Evolutionary conservation across 2,888 invertebrate genomes (phyloP).

Genomic region (Pseudeuparius sepicola): DNA sequence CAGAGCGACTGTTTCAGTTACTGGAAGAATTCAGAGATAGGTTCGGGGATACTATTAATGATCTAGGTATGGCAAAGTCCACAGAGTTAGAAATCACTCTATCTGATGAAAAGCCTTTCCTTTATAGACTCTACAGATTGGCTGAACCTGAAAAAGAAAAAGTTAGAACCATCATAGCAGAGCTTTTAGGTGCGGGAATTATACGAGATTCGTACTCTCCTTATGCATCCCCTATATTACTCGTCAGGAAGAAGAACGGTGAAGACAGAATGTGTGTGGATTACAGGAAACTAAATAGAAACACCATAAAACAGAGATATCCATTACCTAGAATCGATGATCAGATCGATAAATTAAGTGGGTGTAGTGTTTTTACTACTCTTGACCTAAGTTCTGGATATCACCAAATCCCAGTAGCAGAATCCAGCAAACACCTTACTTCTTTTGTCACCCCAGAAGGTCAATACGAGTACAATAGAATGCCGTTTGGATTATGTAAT

Average conservation of each 20-base stretch:
- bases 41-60: slow-evolving; percentile 1
- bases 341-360: slow-evolving; percentile 1
- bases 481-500: too few species aligned
- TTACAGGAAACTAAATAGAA: slow-evolving; percentile 4
- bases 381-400: slow-evolving; percentile 5
- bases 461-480: too few species aligned
- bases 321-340: too few species aligned
- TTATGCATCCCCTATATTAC: too few species aligned
- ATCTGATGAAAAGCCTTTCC: slow-evolving; percentile 4
- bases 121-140: slow-evolving; percentile 9
- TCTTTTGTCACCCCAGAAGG: too few species aligned
- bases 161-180: slow-evolving; percentile 7
- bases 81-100: slow-evolving; percentile 2
- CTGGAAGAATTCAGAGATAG: slow-evolving; percentile 4
- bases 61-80: slow-evolving; percentile 8
- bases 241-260: too few species aligned
- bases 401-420: slow-evolving; percentile 6
- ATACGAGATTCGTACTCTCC: too few species aligned
- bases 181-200: slow-evolving; percentile 9
- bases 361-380: slow-evolving; percentile 1
- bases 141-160: slow-evolving; percentile 8
- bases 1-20: neutral
- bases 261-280: too few species aligned
- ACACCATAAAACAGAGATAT: too few species aligned
- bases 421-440: slow-evolving; percentile 5